Conservation (phyloP, 2,888 invertebrate species). For the Nomada ruficornis region DNA sequence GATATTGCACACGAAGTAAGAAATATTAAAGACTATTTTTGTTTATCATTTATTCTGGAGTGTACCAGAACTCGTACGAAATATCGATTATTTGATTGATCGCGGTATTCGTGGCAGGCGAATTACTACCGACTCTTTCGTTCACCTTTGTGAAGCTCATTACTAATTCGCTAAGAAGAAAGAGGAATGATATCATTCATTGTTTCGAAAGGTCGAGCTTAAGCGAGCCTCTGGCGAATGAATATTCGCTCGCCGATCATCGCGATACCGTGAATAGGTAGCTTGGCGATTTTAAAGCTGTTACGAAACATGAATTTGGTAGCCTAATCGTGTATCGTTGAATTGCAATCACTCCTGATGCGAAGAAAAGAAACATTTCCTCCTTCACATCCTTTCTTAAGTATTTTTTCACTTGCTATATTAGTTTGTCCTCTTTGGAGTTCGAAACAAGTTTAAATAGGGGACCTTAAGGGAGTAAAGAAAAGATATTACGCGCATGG, state of each 20-base stretch:
- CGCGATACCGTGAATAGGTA: not conserved
- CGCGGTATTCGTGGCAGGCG: slow-evolving; percentile 25
- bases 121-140: slow-evolving; percentile 38
- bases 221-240: not conserved
- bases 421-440: no score
- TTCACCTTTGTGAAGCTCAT: slow-evolving; percentile 23
- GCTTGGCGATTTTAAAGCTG: not conserved
- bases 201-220: slow-evolving; percentile 34
- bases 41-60: no score
- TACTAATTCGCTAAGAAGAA: slow-evolving; percentile 47
- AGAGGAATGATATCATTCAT: slow-evolving; percentile 47
- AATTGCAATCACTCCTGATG: not conserved
- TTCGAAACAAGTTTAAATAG: no score
- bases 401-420: no score
- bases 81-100: slow-evolving; percentile 26
- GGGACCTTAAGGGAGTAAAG: no score
- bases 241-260: slow-evolving; percentile 1
- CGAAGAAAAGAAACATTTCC: not conserved
- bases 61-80: not conserved
- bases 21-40: no score
- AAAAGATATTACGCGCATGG: no score
- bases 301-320: not conserved
- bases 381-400: not conserved
- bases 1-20: no score
- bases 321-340: not conserved